phyloP scores from a whole-genome alignment of 2,797 vertebrate genomes.

The Syngnathus acus region DNA sequence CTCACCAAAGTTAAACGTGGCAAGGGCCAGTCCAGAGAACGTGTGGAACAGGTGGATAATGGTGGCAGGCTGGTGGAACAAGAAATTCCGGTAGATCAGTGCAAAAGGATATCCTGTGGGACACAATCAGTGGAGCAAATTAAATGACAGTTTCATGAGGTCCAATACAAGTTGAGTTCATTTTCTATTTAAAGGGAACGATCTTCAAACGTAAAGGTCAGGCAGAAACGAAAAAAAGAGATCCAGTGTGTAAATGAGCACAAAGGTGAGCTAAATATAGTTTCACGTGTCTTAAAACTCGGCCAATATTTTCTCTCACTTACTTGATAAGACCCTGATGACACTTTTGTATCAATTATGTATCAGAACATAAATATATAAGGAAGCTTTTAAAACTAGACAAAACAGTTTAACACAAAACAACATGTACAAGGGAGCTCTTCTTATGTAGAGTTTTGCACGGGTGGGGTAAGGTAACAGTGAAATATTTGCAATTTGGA shows the following conservation, averaged over 20 bases:
- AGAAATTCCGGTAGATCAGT: conserved; percentile 81
- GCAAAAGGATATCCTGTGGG: conserved; percentile 88
- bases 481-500: neutral
- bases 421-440: too few species aligned
- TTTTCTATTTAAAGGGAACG: neutral
- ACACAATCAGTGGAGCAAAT: conserved; percentile 25
- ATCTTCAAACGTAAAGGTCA: neutral
- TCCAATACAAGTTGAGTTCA: neutral
- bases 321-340: neutral
- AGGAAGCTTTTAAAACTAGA: too few species aligned
- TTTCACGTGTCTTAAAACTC: neutral
- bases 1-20: conserved; percentile 97
- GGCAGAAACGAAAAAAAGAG: neutral
- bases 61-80: conserved; percentile 83
- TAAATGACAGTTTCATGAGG: neutral
- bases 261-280: conserved; percentile 1
- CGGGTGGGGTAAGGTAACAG: neutral
- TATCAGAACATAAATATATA: too few species aligned
- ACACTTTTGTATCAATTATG: too few species aligned
- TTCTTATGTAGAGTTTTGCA: neutral
- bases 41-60: conserved; percentile 87
- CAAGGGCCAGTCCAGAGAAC: conserved; percentile 84
- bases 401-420: too few species aligned
- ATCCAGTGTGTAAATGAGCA: neutral
- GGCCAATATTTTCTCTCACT: neutral